These are phyloP conservation scores for Pachypsylla venusta DNA, from an alignment of 1,140 invertebrate species.

Conservation along the genomic window DNA sequence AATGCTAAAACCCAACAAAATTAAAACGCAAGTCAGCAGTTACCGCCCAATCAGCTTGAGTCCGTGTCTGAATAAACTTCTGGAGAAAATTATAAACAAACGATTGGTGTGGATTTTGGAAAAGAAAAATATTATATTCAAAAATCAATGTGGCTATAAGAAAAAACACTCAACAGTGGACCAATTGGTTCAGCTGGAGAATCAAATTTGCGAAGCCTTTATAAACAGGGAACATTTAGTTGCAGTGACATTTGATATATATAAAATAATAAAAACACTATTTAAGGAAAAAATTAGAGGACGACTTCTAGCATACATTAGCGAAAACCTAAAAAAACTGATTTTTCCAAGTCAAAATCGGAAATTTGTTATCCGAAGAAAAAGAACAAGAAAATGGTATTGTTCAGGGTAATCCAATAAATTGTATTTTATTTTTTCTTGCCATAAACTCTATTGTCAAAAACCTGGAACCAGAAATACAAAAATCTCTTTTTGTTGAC, in stretches of 20 bases:
- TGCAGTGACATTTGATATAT: background rate
- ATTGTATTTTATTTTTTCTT: background rate
- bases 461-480: background rate
- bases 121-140: background rate
- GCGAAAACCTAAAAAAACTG: background rate
- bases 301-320: background rate
- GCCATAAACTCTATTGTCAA: slow-evolving; percentile 7
- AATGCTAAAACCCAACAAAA: slow-evolving; percentile 9
- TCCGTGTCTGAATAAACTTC: background rate
- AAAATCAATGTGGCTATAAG: background rate
- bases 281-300: background rate
- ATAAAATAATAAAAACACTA: slow-evolving; percentile 6
- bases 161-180: slow-evolving; percentile 1
- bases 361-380: background rate
- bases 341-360: slow-evolving; percentile 9
- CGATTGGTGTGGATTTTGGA: background rate
- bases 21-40: background rate
- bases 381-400: background rate
- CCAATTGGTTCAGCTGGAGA: background rate
- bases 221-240: background rate
- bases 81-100: slow-evolving; percentile 9
- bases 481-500: background rate
- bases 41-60: slow-evolving; percentile 5
- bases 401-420: slow-evolving; percentile 4
- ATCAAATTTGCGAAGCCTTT: background rate